Percentiles rank a stretch among this genome's conserved stretches.
phyloP scores from a whole-genome alignment of 2,113 vertebrate genomes.

The Pygoscelis antarcticus region DNA sequence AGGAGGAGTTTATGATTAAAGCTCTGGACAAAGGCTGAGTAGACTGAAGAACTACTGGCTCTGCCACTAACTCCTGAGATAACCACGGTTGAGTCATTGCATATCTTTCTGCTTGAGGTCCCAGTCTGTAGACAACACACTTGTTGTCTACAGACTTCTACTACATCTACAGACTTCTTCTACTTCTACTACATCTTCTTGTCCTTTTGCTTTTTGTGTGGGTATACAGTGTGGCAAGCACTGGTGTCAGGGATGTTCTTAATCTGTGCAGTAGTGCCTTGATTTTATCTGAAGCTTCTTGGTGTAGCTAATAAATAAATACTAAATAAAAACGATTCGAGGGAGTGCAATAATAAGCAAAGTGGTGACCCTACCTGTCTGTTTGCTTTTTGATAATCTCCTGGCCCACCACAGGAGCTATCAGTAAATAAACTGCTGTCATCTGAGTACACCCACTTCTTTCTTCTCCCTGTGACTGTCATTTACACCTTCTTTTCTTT shows the following conservation, averaged over 20 bases:
- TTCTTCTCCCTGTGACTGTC: not conserved
- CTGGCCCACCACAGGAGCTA: not conserved
- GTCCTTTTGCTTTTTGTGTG: not conserved
- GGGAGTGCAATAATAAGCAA: not conserved
- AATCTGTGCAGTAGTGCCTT: not conserved
- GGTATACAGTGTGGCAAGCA: not conserved
- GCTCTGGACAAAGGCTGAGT: not conserved
- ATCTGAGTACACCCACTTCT: not conserved
- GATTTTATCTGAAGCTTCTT: not conserved
- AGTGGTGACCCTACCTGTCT: not conserved
- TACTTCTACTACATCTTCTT: not conserved
- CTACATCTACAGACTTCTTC: too few relatives aligned
- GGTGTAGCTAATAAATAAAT: not conserved
- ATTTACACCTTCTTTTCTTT: not conserved
- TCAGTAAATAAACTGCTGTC: not conserved
- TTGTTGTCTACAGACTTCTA: too few relatives aligned
- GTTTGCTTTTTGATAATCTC: not conserved
- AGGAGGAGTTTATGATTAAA: not conserved
- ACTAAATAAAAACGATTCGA: not conserved
- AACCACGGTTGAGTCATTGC: not conserved
- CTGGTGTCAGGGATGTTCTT: not conserved
- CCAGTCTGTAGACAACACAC: not conserved
- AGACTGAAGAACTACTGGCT: not conserved
- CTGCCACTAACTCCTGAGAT: not conserved
- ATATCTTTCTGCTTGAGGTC: not conserved